Percentiles rank a stretch among this genome's conserved stretches.
phyloP scores from a whole-genome alignment of 2,113 vertebrate genomes.

The Nycticorax nycticorax region DNA sequence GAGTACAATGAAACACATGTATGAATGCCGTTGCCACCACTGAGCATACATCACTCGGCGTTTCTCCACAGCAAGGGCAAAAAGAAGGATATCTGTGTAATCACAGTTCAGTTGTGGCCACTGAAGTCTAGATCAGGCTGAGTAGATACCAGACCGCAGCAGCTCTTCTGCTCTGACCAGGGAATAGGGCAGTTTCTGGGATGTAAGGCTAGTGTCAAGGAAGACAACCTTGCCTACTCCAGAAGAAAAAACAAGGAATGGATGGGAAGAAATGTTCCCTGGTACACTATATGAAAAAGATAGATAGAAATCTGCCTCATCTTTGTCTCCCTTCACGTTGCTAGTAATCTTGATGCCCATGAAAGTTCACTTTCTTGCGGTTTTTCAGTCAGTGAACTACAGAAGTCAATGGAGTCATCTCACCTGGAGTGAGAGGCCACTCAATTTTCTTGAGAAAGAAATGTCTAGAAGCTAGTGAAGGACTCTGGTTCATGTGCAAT shows the following conservation, averaged over 20 bases:
- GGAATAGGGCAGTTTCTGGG: background rate
- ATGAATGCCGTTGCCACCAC: background rate
- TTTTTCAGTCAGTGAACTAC: background rate
- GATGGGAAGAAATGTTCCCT: background rate
- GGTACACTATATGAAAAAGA: background rate
- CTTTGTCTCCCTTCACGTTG: background rate
- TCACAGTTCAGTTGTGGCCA: background rate
- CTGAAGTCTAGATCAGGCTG: background rate
- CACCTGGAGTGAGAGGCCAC: background rate
- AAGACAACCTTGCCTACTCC: background rate
- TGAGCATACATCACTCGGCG: background rate
- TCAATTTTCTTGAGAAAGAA: background rate
- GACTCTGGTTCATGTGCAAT: background rate
- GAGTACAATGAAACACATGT: conserved; percentile 23
- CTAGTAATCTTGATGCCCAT: background rate
- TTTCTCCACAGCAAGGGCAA: background rate
- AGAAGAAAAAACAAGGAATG: background rate
- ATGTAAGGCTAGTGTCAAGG: background rate
- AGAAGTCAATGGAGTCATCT: background rate
- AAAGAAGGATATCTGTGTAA: background rate
- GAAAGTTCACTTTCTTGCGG: background rate
- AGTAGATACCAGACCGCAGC: background rate
- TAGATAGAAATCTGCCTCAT: accelerated
- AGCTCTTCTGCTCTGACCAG: background rate
- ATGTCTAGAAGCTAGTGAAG: background rate